Base-by-base conservation (phyloP, 1,140 invertebrate genomes). In the Drosophila lini region DNA sequence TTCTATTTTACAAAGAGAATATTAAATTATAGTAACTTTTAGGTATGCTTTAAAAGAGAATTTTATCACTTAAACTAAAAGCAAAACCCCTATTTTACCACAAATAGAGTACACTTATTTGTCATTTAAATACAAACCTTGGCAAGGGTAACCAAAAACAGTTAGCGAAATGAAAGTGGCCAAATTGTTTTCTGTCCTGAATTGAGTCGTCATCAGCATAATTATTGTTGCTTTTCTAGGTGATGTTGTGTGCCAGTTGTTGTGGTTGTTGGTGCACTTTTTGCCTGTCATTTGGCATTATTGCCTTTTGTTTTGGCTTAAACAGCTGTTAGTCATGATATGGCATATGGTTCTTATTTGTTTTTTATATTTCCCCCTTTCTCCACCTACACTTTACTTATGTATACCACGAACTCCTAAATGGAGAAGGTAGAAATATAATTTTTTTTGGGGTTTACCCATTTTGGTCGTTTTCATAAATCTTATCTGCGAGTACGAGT, bases 241-340 rank as follows among this genome's bases (percentile, higher is more conserved):
- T 50, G 15, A 25, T 45, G 36, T 59, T 42, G 32, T 42, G 32
- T 60, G 40, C 63, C 55, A 62, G 59, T 76, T 55, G 38, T 73
- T 57, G 34, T 44, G 62, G 48, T 75, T 65, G 32, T 77, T 52
- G 19, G 25, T 73, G 57, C 69, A 69, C 31, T 60, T 67, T n/a
- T 55, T 76, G 59, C 32, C 81, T 74, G 81, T 78, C 77, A 74
- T 84, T 84, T 74, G 22, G 60, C 69, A 69, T 82, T 65, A 65
- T 67, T 52, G 70, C 76, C 74, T 81, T 79, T 86, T 81, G 81
- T 82, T 88, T 74, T 48, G 59, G 63, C 63, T 64, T 71, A 70
- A 86, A 86, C 83, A 86, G 83, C 83, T 80, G 83, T 63, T 83
- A 56, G 83, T 70, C 80, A 86, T 88, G 67, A 86, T 52, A 81